A percentile compares a stretch with the other conserved stretches of the same genome.
phyloP scores from a whole-genome alignment of 2,797 vertebrate genomes.

The Erethizon dorsatum region DNA sequence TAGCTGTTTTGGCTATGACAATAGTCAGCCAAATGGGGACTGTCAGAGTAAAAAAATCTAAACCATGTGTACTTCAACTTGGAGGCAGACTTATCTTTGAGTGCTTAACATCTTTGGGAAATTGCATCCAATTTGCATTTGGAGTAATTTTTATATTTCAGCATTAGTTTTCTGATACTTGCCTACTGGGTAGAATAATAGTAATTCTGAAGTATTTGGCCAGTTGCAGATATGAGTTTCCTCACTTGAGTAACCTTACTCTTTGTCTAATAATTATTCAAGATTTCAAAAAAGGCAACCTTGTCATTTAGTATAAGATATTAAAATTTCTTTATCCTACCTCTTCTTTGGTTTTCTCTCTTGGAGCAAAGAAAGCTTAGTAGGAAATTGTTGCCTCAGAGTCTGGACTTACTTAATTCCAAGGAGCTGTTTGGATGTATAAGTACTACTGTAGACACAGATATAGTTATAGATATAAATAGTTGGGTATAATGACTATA shows the following conservation, averaged over 20 bases:
- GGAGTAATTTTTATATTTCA: constrained; percentile 16
- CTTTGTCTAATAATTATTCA: constrained; percentile 65
- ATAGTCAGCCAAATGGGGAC: neutral
- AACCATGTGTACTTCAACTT: neutral
- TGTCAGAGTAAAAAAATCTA: neutral
- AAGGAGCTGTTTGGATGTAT: neutral
- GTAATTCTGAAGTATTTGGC: constrained; percentile 35
- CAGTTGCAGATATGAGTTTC: constrained; percentile 22
- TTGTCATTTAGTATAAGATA: constrained; percentile 34
- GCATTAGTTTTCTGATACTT: constrained; percentile 41
- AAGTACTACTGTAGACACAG: neutral
- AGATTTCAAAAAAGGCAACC: constrained; percentile 52
- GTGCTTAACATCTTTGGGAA: constrained; percentile 15
- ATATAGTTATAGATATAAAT: neutral
- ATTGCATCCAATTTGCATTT: constrained; percentile 34
- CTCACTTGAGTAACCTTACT: neutral
- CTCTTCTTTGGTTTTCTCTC: neutral
- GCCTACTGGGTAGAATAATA: neutral
- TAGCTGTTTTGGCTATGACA: neutral
- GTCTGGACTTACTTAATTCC: constrained; percentile 17
- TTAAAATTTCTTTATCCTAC: constrained; percentile 1
- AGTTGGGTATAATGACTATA: neutral
- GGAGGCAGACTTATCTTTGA: neutral
- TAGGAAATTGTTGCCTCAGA: neutral
- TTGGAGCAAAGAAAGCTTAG: neutral